A percentile compares a stretch with the other conserved stretches of the same genome.
These are phyloP conservation scores for Haliclona indistincta DNA, from an alignment of 37 sponge, comb jelly and placozoan genomes.

Conservation along the genomic window DNA sequence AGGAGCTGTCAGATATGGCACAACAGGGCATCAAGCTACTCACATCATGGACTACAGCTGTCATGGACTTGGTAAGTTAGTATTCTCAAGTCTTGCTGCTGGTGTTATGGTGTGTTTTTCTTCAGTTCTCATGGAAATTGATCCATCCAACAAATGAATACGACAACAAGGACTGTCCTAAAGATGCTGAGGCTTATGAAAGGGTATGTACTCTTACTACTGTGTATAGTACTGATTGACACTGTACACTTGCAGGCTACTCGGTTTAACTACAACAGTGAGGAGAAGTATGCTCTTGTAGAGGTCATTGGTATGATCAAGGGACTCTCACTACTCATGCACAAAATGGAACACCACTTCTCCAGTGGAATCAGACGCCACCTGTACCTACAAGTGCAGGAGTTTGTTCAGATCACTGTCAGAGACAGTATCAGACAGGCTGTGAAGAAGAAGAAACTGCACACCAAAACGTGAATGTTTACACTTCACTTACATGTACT, in stretches of 20 bases:
- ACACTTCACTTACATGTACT: neutral
- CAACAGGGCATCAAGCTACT: slow-evolving; percentile 82
- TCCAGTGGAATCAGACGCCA: slow-evolving; percentile 77
- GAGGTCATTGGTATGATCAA: slow-evolving; percentile 98
- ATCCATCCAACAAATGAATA: slow-evolving; percentile 93
- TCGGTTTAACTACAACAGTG: slow-evolving; percentile 94
- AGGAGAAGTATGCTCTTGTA: slow-evolving; percentile 96
- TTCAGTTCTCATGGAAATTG: slow-evolving; percentile 94
- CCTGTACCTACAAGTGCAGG: slow-evolving; percentile 76
- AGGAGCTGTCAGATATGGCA: slow-evolving; percentile 87
- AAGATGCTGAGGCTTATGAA: slow-evolving; percentile 93
- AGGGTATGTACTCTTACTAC: slow-evolving; percentile 56
- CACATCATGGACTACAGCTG: slow-evolving; percentile 85
- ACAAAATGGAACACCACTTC: slow-evolving; percentile 89
- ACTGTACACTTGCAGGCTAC: slow-evolving; percentile 79
- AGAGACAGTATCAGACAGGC: slow-evolving; percentile 83
- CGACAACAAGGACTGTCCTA: slow-evolving; percentile 91
- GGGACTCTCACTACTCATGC: slow-evolving; percentile 91
- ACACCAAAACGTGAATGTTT: slow-evolving; percentile 83
- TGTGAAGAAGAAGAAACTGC: slow-evolving; percentile 91
- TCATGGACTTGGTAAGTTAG: slow-evolving; percentile 87
- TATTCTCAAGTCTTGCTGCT: neutral
- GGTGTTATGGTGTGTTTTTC: neutral
- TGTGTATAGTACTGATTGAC: neutral
- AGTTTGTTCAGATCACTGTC: slow-evolving; percentile 87